phyloP scores from a whole-genome alignment of 1,140 invertebrate genomes.

The Lepidurus arcticus region DNA sequence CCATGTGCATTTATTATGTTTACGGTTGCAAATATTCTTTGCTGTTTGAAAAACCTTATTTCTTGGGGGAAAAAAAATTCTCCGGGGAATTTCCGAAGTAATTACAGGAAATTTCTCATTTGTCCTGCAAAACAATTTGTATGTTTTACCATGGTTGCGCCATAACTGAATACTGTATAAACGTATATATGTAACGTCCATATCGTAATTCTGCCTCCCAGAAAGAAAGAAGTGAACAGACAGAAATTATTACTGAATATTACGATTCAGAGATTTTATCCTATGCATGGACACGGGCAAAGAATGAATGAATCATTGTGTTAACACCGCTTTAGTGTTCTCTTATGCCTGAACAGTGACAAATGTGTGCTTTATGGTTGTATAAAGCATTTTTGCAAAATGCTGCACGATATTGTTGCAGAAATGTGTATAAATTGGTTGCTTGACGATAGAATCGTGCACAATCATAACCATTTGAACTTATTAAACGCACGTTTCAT shows the following conservation, averaged over 20 bases:
- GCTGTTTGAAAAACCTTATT: too few species aligned
- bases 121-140: not conserved
- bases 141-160: not conserved
- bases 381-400: not conserved
- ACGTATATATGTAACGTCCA: not conserved
- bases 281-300: not conserved
- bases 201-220: not conserved
- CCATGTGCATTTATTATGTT: constrained; percentile 11
- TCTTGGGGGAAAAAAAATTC: too few species aligned
- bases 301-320: not conserved
- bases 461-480: too few species aligned
- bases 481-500: too few species aligned
- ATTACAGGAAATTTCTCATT: not conserved
- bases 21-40: not conserved
- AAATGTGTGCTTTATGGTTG: not conserved
- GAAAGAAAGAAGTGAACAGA: not conserved
- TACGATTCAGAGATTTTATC: not conserved
- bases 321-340: not conserved
- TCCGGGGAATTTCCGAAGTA: too few species aligned
- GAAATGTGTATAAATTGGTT: too few species aligned
- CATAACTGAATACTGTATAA: constrained; percentile 10
- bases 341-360: not conserved
- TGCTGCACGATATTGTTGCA: too few species aligned
- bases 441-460: too few species aligned
- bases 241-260: not conserved